A percentile compares a stretch with the other conserved stretches of the same genome.
These are phyloP conservation scores for Polietes domitor DNA, from an alignment of 2,888 invertebrate genomes.

Conservation along the genomic window DNA sequence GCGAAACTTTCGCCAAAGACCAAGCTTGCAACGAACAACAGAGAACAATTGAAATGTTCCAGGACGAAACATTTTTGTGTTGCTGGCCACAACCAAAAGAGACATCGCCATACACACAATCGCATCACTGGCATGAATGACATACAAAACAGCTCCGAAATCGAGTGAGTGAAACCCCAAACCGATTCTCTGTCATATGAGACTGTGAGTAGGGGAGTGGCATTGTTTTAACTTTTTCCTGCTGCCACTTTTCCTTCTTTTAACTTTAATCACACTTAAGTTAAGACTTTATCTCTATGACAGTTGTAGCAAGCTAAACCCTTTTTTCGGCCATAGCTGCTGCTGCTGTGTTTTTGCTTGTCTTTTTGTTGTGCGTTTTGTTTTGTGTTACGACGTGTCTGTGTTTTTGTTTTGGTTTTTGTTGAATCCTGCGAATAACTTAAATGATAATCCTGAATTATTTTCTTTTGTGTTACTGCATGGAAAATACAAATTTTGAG, in stretches of 20 bases:
- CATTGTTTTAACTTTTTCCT: slow-evolving; percentile 24
- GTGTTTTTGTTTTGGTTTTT: not conserved
- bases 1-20: not conserved
- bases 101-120: not conserved
- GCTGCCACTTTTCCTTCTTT: slow-evolving; percentile 35
- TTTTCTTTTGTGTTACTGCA: slow-evolving; percentile 32
- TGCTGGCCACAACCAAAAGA: not conserved
- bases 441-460: slow-evolving; percentile 48
- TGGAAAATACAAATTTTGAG: not conserved
- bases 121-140: not conserved
- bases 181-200: not conserved
- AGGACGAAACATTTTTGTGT: slow-evolving; percentile 11
- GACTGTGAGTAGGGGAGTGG: not conserved
- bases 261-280: slow-evolving; percentile 53
- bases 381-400: not conserved
- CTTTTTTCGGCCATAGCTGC: slow-evolving; percentile 14
- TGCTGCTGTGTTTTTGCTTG: not conserved
- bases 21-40: not conserved
- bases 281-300: slow-evolving; percentile 55
- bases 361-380: not conserved
- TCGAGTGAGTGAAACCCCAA: not conserved
- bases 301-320: slow-evolving; percentile 41
- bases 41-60: slow-evolving; percentile 7
- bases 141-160: not conserved
- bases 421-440: slow-evolving; percentile 28